Base-by-base conservation (phyloP, 2,113 vertebrate genomes). In the Fulica atra region DNA sequence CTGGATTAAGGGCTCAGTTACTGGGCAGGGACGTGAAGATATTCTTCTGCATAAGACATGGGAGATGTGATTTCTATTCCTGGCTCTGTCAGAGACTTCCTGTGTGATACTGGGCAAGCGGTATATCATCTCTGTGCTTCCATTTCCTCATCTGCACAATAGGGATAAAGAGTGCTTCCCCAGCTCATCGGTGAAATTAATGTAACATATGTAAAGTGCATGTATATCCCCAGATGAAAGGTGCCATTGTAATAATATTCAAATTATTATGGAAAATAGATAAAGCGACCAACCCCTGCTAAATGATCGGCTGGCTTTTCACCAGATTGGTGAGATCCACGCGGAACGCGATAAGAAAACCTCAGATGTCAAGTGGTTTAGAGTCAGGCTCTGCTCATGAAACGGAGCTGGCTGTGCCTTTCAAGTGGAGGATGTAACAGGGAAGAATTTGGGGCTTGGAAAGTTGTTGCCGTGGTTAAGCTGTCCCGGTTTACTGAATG, bases 171-270 rank as follows among this genome's bases (percentile, higher is more conserved):
- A 96, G 93, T 93, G 83, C 93, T 96, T 96, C 95, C 93, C 94
- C 96, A 94, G 96, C 96, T 96, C 96, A 87, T 95, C 80, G 54
- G 88, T 92, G 92, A 96, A 96, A 96, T 94, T 96, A 97, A 96
- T 96, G 94, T 96, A 96, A 97, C 93, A 95, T 97, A 97, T 97
- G 94, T 96, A 96, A 96, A 96, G 94, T 92, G 92, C 96, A 95
- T 95, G 96, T 96, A 96, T 95, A 96, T 97, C 92, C 96, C 83
- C 92, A 97, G 90, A 93, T 97, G 96, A 96, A 97, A 96, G 96
- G 95, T 96, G 92, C 95, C 95, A 96, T 96, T 97, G 95, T 97
- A 96, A 97, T 94, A 89, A 94, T 97, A 96, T 97, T 95, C 96
- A 96, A 97, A 97, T 95, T 79, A 95, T 92, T 96, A 96, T 93